Conservation (phyloP, 2,888 invertebrate genomes). For the Serrognathus titanus region DNA sequence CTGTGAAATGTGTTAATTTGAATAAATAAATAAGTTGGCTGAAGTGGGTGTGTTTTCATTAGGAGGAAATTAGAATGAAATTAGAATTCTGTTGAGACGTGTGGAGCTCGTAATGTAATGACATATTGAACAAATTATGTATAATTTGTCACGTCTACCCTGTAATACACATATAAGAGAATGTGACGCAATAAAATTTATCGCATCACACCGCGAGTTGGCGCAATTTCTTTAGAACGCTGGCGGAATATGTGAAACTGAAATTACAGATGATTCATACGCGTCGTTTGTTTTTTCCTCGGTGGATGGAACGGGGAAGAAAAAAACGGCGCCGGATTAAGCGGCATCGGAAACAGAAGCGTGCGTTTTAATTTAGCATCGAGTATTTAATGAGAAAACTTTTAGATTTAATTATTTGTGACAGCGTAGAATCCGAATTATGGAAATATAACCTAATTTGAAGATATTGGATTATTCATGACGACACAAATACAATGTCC, state of each 20-base stretch:
- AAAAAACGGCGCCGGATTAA: background rate
- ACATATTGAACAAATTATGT: background rate
- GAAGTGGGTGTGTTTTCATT: no score
- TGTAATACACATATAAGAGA: slow-evolving; percentile 23
- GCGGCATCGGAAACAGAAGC: background rate
- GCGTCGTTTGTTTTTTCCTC: slow-evolving; percentile 8
- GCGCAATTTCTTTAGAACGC: slow-evolving; percentile 28
- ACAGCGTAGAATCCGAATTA: slow-evolving; percentile 24
- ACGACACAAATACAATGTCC: slow-evolving; percentile 21
- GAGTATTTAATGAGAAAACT: slow-evolving; percentile 20
- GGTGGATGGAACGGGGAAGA: background rate
- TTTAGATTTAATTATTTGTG: slow-evolving; percentile 23
- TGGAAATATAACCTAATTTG: slow-evolving; percentile 27
- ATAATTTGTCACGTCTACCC: slow-evolving; percentile 21
- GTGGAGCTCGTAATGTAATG: no score
- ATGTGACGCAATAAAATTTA: slow-evolving; percentile 30
- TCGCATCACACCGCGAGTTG: slow-evolving; percentile 23
- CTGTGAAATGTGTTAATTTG: no score
- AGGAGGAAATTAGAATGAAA: no score
- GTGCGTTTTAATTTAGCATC: background rate
- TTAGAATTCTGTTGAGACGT: no score
- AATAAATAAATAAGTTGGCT: no score
- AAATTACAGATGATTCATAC: slow-evolving; percentile 20
- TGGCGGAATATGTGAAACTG: slow-evolving; percentile 25
- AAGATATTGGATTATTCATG: slow-evolving; percentile 24